Evolutionary conservation across 1,140 invertebrate species (phyloP).

Genomic region (Vollenhovia emeryi): DNA sequence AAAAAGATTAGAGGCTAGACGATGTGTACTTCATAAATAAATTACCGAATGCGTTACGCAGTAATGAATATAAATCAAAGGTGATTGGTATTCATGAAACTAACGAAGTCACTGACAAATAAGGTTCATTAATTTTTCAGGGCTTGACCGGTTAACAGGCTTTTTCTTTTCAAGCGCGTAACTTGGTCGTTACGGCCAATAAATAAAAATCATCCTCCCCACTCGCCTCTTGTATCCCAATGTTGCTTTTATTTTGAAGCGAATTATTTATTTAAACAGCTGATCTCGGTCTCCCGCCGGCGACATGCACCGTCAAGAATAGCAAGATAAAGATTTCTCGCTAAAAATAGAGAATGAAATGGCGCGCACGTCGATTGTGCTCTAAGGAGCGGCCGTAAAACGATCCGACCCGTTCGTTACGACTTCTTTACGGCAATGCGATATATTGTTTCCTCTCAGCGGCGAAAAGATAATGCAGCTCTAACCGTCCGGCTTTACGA

Average conservation of each 20-base stretch:
- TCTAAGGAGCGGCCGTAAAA: slow-evolving; percentile 45
- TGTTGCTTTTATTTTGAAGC: neutral
- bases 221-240: neutral
- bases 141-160: neutral
- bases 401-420: slow-evolving; percentile 16
- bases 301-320: neutral
- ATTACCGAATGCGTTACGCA: neutral
- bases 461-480: slow-evolving; percentile 4
- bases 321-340: neutral
- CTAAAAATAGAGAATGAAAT: slow-evolving; percentile 18
- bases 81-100: neutral
- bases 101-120: neutral
- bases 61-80: neutral
- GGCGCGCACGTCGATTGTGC: neutral
- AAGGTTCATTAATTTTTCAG: neutral
- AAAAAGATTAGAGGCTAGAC: neutral
- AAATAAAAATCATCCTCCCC: neutral
- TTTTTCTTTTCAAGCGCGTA: neutral
- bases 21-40: neutral
- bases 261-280: neutral
- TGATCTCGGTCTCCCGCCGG: neutral
- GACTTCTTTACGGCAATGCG: slow-evolving; percentile 11
- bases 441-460: slow-evolving; percentile 20
- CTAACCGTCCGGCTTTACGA: neutral
- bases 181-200: neutral